A percentile compares a stretch with the other conserved stretches of the same genome.
Evolutionary conservation across 2,888 invertebrate genomes (phyloP).

Genomic region (Erebia ligea): DNA sequence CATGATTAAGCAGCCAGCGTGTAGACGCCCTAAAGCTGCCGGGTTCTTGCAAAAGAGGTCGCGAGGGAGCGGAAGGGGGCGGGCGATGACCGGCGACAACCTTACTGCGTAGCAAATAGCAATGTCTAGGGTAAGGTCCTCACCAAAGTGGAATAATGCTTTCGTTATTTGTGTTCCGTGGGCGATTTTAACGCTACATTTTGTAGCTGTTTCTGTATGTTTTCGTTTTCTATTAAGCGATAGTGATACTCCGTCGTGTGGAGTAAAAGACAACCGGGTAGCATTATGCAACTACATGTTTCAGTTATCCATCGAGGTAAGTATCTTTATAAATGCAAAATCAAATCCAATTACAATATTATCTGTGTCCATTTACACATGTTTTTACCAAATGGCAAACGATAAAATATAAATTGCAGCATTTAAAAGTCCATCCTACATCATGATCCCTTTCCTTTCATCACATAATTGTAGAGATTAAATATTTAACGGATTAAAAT

Average conservation of each 20-base stretch:
- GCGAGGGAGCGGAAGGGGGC: conserved; percentile 54
- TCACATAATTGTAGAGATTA: no score
- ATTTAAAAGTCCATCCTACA: no score
- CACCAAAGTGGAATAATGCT: conserved; percentile 62
- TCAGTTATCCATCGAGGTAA: background rate
- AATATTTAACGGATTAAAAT: no score
- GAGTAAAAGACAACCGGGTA: conserved; percentile 15
- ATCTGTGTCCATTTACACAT: no score
- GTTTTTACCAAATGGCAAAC: no score
- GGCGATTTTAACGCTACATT: conserved; percentile 61
- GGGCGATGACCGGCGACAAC: conserved; percentile 77
- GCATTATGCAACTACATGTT: conserved; percentile 4
- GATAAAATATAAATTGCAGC: no score
- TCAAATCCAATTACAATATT: background rate
- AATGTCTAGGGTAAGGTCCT: conserved; percentile 80
- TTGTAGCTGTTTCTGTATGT: conserved; percentile 44
- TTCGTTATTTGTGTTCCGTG: conserved; percentile 56
- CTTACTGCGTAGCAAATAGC: conserved; percentile 70
- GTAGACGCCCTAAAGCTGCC: conserved; percentile 59
- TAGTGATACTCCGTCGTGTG: conserved; percentile 24
- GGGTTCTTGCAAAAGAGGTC: conserved; percentile 71
- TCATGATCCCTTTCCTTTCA: no score
- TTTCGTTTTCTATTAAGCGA: conserved; percentile 40
- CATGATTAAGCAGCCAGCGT: conserved; percentile 13
- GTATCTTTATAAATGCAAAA: background rate